Evolutionary conservation across 2,113 vertebrate species (phyloP), one percentile per base, ranked within the genome.

Genomic region (Turdus rufiventris): DNA sequence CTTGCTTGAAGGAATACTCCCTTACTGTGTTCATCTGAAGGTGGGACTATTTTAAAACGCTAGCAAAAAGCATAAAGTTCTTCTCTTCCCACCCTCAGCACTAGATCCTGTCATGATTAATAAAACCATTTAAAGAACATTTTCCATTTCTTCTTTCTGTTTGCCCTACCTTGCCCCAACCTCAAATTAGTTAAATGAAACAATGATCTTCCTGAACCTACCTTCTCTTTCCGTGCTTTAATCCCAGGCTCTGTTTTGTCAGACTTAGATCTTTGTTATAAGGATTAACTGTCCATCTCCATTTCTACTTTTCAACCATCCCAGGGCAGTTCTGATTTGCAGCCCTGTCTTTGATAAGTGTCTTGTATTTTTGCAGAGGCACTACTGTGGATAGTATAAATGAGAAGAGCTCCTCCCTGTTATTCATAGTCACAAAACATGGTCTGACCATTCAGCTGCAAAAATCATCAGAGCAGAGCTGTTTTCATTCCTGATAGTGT

Each of bases 171-270:
- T 95, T 87, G 85, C 68, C 85, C 91, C 74, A 68, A 93, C 75
- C 67, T 94, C 86, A 65, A 93, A 94, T 95, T 75, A 89, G 63
- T 94, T 85, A 91, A 91, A 91, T 74, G 70, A 92, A 96, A 91
- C 9, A 28, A 23, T 79, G 68, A 51, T 73, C 74, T 93, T 92
- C 79, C 84, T 88, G 88, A 88, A 76, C 42, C 56, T 61, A 34
- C 21, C 67, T 63, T 83, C 56, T 63, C 34, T 48, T 94, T 58
- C 61, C 20, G 5, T 19, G 33, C 31, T 58, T 12, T 71, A 75
- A 54, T 72, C 62, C 36, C 87, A 87, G 48, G n/a, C 53, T 94
- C 71, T 57, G 31, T 81, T 53, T 88, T 67, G 47, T 51, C 47
- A 5, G 3, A 68, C 7, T 62, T 62, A 76, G 70, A 88, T 76